Conservation (phyloP, 2,888 invertebrate species). For the Nymphalis urticae region DNA sequence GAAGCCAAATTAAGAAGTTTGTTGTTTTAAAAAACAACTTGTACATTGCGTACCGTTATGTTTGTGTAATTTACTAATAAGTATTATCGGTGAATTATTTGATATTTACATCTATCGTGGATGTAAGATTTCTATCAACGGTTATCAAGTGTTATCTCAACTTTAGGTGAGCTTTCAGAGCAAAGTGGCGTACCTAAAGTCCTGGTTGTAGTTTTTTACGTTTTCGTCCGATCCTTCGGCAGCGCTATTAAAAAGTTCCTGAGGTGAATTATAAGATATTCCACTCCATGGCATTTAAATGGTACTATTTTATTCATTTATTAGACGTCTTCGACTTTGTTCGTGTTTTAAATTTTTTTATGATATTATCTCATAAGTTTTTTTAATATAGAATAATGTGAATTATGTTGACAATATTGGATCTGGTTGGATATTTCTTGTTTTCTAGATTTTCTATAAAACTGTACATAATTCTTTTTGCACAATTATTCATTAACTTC, state of each 20-base stretch:
- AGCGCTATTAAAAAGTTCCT: conserved; percentile 51
- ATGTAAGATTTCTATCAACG: conserved; percentile 19
- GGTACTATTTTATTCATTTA: conserved; percentile 30
- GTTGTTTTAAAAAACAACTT: too few species aligned
- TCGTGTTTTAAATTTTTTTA: conserved; percentile 6
- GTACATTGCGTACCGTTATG: too few species aligned
- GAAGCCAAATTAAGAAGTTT: too few species aligned
- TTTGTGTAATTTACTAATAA: background rate
- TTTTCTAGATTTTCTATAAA: too few species aligned
- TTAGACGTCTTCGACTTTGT: conserved; percentile 17
- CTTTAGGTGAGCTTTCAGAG: conserved; percentile 36
- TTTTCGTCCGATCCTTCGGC: conserved; percentile 44
- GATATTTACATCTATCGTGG: background rate
- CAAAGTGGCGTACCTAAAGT: conserved; percentile 37
- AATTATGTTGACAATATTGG: too few species aligned
- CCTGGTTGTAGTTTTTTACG: conserved; percentile 35
- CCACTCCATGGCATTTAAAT: conserved; percentile 37
- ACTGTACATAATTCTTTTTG: too few species aligned
- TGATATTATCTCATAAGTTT: too few species aligned
- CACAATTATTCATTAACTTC: too few species aligned
- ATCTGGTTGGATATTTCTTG: too few species aligned
- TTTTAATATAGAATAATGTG: too few species aligned
- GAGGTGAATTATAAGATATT: conserved; percentile 52
- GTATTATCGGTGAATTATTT: background rate
- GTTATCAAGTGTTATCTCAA: conserved; percentile 40